phyloP scores from a whole-genome alignment of 2,888 invertebrate species.

The Drosophila differens region DNA sequence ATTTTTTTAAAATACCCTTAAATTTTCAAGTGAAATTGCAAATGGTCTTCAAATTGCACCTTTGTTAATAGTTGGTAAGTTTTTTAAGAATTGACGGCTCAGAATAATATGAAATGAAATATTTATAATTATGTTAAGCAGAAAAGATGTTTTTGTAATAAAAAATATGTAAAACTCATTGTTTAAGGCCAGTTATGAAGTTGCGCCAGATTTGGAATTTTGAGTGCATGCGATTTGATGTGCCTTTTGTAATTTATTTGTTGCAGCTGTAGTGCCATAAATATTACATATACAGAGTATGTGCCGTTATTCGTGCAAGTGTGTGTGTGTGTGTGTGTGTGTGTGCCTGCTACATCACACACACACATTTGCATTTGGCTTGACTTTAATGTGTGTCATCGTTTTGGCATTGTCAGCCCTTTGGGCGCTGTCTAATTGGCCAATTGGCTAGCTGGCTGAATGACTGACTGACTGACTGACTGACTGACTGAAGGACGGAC shows the following conservation, averaged over 20 bases:
- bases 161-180: not conserved
- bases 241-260: conserved; percentile 59
- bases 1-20: too few relatives aligned
- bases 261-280: conserved; percentile 55
- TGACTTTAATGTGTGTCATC: conserved; percentile 70
- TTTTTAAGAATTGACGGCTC: not conserved
- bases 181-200: not conserved
- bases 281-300: conserved; percentile 43
- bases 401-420: conserved; percentile 62
- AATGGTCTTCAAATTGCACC: too few relatives aligned
- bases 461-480: conserved; percentile 10
- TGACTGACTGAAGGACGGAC: not conserved
- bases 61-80: not conserved
- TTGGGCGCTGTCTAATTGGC: conserved; percentile 75
- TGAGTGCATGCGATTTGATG: conserved; percentile 10
- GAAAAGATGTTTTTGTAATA: not conserved
- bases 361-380: conserved; percentile 59
- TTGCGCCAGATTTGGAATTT: not conserved
- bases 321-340: conserved; percentile 16
- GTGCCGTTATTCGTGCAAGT: not conserved
- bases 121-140: not conserved
- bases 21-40: too few relatives aligned
- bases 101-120: not conserved
- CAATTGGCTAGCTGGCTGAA: conserved; percentile 36
- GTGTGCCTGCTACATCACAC: conserved; percentile 38